A percentile compares a stretch with the other conserved stretches of the same genome.
Conservation (phyloP, 2,113 vertebrate genomes). For the Tachysurus vachellii region DNA sequence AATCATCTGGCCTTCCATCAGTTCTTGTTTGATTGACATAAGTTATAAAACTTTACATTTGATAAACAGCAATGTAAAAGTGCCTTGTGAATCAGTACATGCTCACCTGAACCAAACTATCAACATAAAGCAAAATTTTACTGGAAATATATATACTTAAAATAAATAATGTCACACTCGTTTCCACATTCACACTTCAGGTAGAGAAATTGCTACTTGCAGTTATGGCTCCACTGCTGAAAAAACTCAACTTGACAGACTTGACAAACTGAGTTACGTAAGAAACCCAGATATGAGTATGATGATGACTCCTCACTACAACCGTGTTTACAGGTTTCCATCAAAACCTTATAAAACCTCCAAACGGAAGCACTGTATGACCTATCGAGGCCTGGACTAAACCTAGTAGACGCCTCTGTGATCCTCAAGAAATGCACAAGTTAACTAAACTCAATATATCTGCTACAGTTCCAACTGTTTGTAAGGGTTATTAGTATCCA, state of each 20-base stretch:
- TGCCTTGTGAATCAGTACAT: conserved; percentile 61
- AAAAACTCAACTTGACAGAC: neutral
- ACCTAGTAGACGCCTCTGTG: neutral
- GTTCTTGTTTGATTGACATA: conserved; percentile 51
- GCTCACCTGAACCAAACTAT: conserved; percentile 52
- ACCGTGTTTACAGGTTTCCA: conserved; percentile 23
- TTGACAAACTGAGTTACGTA: neutral
- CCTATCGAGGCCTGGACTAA: neutral
- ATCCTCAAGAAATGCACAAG: neutral
- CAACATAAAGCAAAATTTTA: conserved; percentile 53
- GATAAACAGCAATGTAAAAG: conserved; percentile 64
- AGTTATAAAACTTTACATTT: conserved; percentile 48
- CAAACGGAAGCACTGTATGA: conserved; percentile 39
- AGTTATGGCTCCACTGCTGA: conserved; percentile 36
- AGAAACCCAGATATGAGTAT: neutral
- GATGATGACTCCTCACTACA: neutral
- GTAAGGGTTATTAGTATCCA: conserved; percentile 78
- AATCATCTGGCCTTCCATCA: conserved; percentile 40
- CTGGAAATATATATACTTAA: conserved; percentile 43
- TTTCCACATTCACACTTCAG: conserved; percentile 48
- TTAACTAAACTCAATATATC: neutral
- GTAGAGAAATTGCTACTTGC: conserved; percentile 48
- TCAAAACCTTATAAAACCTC: conserved; percentile 2
- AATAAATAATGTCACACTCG: conserved; percentile 47
- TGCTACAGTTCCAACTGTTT: neutral